phyloP scores from a whole-genome alignment of 2,888 invertebrate species.

The Mythimna impura region DNA sequence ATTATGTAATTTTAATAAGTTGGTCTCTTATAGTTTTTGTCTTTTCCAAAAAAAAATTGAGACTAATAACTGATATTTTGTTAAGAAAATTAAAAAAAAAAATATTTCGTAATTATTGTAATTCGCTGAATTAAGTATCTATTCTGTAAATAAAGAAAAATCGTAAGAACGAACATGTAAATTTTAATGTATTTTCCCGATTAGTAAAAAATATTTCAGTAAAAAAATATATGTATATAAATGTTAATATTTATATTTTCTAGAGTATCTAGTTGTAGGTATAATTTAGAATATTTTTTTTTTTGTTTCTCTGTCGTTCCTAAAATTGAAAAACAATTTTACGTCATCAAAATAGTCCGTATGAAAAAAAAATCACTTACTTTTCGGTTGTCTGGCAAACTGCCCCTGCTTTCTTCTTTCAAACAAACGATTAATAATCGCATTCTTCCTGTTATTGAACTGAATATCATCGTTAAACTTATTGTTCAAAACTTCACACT shows the following conservation, averaged over 20 bases:
- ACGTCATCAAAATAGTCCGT: neutral
- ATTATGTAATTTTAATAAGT: neutral
- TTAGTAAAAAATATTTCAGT: too few relatives aligned
- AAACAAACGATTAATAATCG: slow-evolving; percentile 84
- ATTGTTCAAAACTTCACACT: slow-evolving; percentile 83
- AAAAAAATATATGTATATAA: too few relatives aligned
- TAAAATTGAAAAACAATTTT: neutral
- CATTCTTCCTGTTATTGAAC: slow-evolving; percentile 80
- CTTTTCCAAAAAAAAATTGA: neutral
- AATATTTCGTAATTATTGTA: too few relatives aligned
- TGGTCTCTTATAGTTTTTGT: neutral
- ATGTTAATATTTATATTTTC: neutral
- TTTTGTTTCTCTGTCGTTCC: too few relatives aligned
- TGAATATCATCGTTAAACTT: slow-evolving; percentile 81
- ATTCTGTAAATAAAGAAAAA: neutral
- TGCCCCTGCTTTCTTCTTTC: slow-evolving; percentile 80
- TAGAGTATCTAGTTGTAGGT: too few relatives aligned
- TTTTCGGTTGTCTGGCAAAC: slow-evolving; percentile 80
- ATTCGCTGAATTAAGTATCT: too few relatives aligned
- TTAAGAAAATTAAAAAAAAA: neutral
- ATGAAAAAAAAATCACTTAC: slow-evolving; percentile 74
- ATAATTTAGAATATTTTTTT: too few relatives aligned
- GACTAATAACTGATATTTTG: neutral
- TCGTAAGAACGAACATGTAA: neutral
- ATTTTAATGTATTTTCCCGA: neutral